Conservation (phyloP, 2,113 vertebrate genomes). For the Phylloscopus trochiloides region DNA sequence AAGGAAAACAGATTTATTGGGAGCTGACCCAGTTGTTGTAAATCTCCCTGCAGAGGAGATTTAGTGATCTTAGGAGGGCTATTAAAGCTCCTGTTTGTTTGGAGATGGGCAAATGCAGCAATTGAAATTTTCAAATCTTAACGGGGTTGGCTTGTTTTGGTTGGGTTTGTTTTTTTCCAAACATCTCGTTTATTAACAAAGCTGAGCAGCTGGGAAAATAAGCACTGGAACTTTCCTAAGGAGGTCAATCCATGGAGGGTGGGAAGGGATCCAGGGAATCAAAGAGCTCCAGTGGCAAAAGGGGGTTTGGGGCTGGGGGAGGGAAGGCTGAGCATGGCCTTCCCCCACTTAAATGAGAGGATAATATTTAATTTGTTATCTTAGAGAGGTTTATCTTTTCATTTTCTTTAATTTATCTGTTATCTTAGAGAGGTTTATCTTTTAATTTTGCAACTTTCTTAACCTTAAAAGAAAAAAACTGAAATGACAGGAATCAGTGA, state of each 20-base stretch:
- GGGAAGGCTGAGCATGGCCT: not conserved
- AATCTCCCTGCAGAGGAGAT: not conserved
- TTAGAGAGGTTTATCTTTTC: not conserved
- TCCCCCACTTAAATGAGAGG: not conserved
- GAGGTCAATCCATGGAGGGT: not conserved
- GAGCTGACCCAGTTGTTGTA: constrained; percentile 37
- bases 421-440: not conserved
- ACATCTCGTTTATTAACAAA: not conserved
- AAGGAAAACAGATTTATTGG: not conserved
- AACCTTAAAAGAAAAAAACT: not conserved
- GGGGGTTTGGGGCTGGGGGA: not conserved
- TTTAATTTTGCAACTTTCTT: not conserved
- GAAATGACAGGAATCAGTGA: not conserved
- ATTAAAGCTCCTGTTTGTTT: not conserved
- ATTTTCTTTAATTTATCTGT: not conserved
- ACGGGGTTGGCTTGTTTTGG: not conserved
- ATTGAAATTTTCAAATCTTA: constrained; percentile 17
- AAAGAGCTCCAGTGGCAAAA: not conserved
- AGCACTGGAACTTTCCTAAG: not conserved
- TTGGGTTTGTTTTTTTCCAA: not conserved
- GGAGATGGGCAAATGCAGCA: not conserved
- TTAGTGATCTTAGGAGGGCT: constrained; percentile 17
- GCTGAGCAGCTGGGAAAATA: constrained; percentile 11
- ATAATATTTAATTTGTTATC: not conserved
- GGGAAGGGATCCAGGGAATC: not conserved